Evolutionary conservation across 2,888 invertebrate species (phyloP), one percentile per base, ranked within the genome.

Genomic region (Mycalesis mineus): DNA sequence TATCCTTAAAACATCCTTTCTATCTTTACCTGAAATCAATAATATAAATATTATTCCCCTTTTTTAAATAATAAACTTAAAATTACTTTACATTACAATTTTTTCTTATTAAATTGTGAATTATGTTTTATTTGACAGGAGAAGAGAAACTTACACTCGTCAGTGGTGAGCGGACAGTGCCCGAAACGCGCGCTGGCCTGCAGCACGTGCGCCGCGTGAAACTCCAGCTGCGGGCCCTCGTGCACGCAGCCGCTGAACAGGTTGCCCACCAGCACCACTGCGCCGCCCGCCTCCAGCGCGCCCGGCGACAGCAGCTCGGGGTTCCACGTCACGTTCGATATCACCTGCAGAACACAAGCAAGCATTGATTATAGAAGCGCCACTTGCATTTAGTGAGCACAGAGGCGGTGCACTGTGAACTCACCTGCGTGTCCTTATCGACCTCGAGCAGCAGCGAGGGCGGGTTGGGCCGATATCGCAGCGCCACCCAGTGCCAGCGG

Each of bases 221-320:
- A 96, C 72, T 95, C 93, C 40, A 97, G 91, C 64, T 95, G 95
- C n/a, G 96, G 96, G 0, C 96, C 96, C 88, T 96, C 95, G 69
- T 94, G 91, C 61, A 97, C 91, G 80, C 97, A 97, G 63, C 96
- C 97, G 72, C 93, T 92, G 88, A 95, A 96, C 68, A 93, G 92
- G 77, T 94, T 94, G 48, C 96, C 96, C 62, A 97, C 92, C 65
- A 95, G 92, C 68, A 96, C 86, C 63, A 94, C 93, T 22, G 94
- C 93, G 64, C 93, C 93, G 68, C 92, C 93, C 67, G 93, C 92
- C 78, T 94, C 93, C 67, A 94, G 88, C 70, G 94, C 93, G 65
- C 94, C 93, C 67, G 93, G 92, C 28, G 92, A 92, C 63, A 96
- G 87, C 68, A 96, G 91, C 73, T 95, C 94, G 44, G 92, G 91